Percentiles rank a stretch among this genome's conserved stretches.
Evolutionary conservation across 2,113 vertebrate genomes (phyloP).

Genomic region (Clupea harengus): DNA sequence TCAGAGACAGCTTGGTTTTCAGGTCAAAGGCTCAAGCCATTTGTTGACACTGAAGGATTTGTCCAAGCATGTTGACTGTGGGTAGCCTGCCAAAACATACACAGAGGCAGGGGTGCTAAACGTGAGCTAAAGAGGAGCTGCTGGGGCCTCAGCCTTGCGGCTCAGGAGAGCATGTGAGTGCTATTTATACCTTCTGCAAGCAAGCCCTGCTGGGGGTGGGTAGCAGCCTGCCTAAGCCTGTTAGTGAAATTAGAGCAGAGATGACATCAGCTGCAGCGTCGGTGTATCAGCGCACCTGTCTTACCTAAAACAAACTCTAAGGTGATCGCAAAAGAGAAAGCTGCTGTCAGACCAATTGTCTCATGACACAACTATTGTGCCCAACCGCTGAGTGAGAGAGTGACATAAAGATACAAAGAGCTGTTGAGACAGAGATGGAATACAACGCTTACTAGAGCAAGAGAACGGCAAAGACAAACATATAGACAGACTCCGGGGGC

Average conservation of each 20-base stretch:
- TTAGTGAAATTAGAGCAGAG: slow-evolving; percentile 1
- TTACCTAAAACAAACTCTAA: not conserved
- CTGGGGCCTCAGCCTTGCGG: not conserved
- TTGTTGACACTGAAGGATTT: not conserved
- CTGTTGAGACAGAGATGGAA: not conserved
- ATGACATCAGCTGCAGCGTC: not conserved
- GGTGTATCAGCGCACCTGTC: not conserved
- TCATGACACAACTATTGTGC: not conserved
- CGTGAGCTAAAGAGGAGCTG: not conserved
- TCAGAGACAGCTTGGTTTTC: not conserved
- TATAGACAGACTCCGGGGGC: no score
- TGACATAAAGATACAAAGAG: not conserved
- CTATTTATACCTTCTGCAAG: not conserved
- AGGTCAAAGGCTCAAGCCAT: not conserved
- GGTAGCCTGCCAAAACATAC: not conserved
- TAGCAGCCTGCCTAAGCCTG: slow-evolving; percentile 50
- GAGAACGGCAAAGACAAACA: no score
- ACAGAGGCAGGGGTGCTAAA: not conserved
- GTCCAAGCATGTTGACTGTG: not conserved
- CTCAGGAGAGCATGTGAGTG: not conserved
- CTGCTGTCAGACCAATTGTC: not conserved
- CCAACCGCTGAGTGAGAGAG: not conserved
- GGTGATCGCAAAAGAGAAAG: not conserved
- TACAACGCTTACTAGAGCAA: not conserved
- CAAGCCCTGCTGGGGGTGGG: not conserved